Evolutionary conservation across 2,888 invertebrate genomes (phyloP).

Genomic region (Drosophila seclusa): DNA sequence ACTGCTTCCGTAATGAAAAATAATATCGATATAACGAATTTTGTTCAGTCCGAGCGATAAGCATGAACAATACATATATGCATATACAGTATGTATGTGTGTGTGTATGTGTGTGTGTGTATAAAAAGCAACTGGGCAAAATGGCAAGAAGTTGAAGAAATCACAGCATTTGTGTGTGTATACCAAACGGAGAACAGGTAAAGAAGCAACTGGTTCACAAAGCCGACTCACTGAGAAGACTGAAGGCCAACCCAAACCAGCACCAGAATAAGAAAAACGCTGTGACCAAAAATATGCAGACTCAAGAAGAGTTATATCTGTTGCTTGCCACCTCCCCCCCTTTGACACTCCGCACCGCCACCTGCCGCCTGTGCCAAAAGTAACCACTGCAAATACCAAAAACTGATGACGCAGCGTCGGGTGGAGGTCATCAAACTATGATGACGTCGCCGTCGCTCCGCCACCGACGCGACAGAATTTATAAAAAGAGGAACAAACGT

Average conservation of each 20-base stretch:
- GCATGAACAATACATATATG: constrained; percentile 15
- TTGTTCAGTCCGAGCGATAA: constrained; percentile 18
- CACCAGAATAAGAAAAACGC: constrained; percentile 26
- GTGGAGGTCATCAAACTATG: constrained; percentile 81
- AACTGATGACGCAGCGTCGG: constrained; percentile 72
- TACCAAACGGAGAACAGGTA: constrained; percentile 56
- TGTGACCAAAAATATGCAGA: constrained; percentile 72
- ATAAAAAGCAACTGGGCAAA: constrained; percentile 42
- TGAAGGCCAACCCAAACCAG: constrained; percentile 47
- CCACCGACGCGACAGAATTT: constrained; percentile 35
- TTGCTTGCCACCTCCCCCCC: constrained; percentile 13
- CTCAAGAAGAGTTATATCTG: constrained; percentile 49
- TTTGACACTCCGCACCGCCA: neutral
- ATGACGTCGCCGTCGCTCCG: constrained; percentile 53
- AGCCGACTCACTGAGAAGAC: constrained; percentile 47
- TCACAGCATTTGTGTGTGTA: constrained; percentile 48
- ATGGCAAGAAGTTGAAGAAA: constrained; percentile 38
- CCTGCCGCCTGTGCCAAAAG: constrained; percentile 4
- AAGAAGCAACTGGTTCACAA: constrained; percentile 64
- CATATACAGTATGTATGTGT: neutral
- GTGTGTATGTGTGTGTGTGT: neutral
- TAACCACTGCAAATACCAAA: constrained; percentile 43
- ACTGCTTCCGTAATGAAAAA: constrained; percentile 57
- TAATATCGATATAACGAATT: constrained; percentile 29
- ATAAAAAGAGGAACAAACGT: neutral